Evolutionary conservation across 2,888 invertebrate genomes (phyloP).

Genomic region (Meganola albula): DNA sequence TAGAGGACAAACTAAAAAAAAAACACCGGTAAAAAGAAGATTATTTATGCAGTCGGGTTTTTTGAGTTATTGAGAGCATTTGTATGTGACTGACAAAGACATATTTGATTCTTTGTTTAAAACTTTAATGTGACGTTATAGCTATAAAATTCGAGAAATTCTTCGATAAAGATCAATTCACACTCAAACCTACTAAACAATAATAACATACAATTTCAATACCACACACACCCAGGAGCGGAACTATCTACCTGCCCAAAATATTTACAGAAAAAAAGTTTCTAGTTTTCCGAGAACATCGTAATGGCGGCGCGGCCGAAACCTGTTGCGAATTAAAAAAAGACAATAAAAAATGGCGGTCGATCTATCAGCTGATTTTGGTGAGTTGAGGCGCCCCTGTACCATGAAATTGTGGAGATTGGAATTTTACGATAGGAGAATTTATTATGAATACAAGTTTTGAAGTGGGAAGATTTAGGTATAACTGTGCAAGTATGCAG

Average conservation of each 20-base stretch:
- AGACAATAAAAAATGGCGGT: slow-evolving; percentile 24
- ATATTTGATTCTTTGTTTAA: no score
- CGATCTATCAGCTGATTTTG: slow-evolving; percentile 28
- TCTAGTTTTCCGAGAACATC: slow-evolving; percentile 25
- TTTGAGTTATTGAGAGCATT: no score
- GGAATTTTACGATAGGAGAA: slow-evolving; percentile 23
- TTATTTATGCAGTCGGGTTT: no score
- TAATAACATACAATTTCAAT: slow-evolving; percentile 9
- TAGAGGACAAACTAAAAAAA: no score
- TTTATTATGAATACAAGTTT: no score
- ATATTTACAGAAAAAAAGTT: slow-evolving; percentile 25
- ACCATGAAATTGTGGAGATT: slow-evolving; percentile 9
- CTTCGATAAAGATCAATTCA: slow-evolving; percentile 5
- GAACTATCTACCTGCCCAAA: slow-evolving; percentile 28
- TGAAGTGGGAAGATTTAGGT: no score
- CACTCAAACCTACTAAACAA: slow-evolving; percentile 10
- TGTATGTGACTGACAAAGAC: no score
- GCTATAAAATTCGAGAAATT: no score
- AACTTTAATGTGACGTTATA: no score
- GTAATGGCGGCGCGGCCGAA: slow-evolving; percentile 23
- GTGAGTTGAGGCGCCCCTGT: slow-evolving; percentile 27
- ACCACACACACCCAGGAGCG: slow-evolving; percentile 12
- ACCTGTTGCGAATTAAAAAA: slow-evolving; percentile 30
- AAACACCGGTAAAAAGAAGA: no score
- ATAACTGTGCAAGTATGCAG: no score